phyloP scores from a whole-genome alignment of 1,140 invertebrate genomes.

The Eubasilissa regina region DNA sequence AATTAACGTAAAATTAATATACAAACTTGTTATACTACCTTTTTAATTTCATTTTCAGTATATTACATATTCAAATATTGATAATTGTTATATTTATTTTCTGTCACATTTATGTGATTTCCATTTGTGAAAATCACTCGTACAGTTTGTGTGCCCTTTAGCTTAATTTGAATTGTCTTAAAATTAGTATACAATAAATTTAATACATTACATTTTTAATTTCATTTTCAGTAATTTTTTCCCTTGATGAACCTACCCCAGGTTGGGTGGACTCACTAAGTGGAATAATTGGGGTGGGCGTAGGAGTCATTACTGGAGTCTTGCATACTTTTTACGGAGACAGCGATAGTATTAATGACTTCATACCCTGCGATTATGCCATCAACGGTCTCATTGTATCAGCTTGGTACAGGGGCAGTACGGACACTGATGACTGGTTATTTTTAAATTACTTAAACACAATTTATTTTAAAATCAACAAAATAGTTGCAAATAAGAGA shows the following conservation, averaged over 20 bases:
- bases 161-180: too few species aligned
- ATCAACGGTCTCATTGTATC: conserved; percentile 39
- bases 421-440: conserved; percentile 32
- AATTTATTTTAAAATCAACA: too few species aligned
- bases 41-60: conserved; percentile 1
- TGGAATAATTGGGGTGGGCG: conserved; percentile 34
- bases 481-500: too few species aligned
- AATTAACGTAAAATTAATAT: too few species aligned
- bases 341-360: conserved; percentile 16
- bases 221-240: conserved; percentile 11
- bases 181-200: too few species aligned
- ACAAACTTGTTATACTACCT: too few species aligned
- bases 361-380: conserved; percentile 44
- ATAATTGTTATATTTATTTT: too few species aligned
- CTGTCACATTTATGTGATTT: too few species aligned
- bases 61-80: too few species aligned
- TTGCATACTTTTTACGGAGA: conserved; percentile 36
- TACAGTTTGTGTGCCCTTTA: too few species aligned
- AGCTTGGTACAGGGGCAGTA: conserved; percentile 43
- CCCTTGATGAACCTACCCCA: background rate
- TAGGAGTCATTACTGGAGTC: conserved; percentile 33
- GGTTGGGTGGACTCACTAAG: conserved; percentile 44
- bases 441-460: background rate
- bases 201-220: too few species aligned
- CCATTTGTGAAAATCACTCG: too few species aligned